Percentiles rank a stretch among this genome's conserved stretches.
Evolutionary conservation across 2,797 vertebrate genomes (phyloP).

Genomic region (Hippoglossus hippoglossus): DNA sequence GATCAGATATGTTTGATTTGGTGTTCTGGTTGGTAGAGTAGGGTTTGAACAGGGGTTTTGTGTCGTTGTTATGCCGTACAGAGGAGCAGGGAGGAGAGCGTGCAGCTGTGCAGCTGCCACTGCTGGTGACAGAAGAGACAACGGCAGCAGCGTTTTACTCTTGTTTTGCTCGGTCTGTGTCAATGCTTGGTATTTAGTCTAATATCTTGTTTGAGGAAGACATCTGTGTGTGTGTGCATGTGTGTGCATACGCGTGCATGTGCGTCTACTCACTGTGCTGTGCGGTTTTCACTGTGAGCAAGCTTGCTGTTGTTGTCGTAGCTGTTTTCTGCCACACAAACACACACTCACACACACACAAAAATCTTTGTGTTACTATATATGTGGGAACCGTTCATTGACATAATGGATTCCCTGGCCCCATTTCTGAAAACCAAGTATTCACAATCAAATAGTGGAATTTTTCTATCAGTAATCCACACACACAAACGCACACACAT

Average conservation of each 20-base stretch:
- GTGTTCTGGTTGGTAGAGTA: constrained; percentile 16
- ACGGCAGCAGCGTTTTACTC: constrained; percentile 11
- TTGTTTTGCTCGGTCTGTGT: constrained; percentile 12
- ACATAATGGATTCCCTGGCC: not conserved
- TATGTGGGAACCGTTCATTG: not conserved
- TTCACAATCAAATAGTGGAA: not conserved
- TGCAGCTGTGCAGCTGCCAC: constrained; percentile 20
- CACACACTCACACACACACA: not conserved
- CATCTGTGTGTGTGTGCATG: constrained; percentile 7
- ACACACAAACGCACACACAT: not conserved
- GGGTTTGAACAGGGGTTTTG: constrained; percentile 19
- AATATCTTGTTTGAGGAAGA: constrained; percentile 31
- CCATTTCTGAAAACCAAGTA: not conserved
- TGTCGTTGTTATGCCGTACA: constrained; percentile 15
- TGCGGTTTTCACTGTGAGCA: constrained; percentile 47
- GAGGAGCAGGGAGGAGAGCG: not conserved
- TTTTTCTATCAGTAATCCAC: not conserved
- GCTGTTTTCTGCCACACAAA: constrained; percentile 23
- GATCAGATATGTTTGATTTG: constrained; percentile 58
- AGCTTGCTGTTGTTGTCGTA: constrained; percentile 43
- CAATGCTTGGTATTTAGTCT: constrained; percentile 28
- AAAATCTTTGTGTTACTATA: not conserved
- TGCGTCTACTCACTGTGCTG: not conserved
- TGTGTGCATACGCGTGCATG: not conserved
- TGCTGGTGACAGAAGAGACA: constrained; percentile 9